Conservation (phyloP, 2,113 vertebrate species). For the Phylloscopus trochilus region DNA sequence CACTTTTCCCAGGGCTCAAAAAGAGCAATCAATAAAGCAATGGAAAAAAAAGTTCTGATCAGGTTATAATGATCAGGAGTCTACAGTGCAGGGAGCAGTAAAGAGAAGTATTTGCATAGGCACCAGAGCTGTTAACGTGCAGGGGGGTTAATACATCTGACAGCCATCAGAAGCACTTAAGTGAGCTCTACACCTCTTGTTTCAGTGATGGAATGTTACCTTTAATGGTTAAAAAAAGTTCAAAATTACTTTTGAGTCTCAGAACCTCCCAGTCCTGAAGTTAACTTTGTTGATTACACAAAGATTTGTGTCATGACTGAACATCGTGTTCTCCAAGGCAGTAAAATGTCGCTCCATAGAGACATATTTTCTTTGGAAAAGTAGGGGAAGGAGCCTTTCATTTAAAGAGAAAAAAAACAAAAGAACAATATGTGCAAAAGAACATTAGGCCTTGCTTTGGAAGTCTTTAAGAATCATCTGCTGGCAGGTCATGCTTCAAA, state of each 20-base stretch:
- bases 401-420: neutral
- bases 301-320: neutral
- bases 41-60: neutral
- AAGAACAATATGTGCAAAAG: neutral
- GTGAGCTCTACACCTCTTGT: neutral
- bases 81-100: neutral
- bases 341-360: neutral
- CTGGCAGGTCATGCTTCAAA: conserved; percentile 10
- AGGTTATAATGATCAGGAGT: neutral
- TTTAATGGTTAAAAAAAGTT: neutral
- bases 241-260: neutral
- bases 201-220: neutral
- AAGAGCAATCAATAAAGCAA: neutral
- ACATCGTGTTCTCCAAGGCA: conserved; percentile 3
- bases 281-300: neutral
- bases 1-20: neutral
- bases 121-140: neutral
- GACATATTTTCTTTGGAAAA: conserved; percentile 11
- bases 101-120: neutral
- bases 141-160: neutral
- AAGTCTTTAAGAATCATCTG: neutral
- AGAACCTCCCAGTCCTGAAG: neutral
- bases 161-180: neutral
- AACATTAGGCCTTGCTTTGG: neutral
- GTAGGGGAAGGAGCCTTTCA: neutral